These are phyloP conservation scores for Halcyon malimbica DNA, from an alignment of 2,113 vertebrate genomes.

Conservation along the genomic window DNA sequence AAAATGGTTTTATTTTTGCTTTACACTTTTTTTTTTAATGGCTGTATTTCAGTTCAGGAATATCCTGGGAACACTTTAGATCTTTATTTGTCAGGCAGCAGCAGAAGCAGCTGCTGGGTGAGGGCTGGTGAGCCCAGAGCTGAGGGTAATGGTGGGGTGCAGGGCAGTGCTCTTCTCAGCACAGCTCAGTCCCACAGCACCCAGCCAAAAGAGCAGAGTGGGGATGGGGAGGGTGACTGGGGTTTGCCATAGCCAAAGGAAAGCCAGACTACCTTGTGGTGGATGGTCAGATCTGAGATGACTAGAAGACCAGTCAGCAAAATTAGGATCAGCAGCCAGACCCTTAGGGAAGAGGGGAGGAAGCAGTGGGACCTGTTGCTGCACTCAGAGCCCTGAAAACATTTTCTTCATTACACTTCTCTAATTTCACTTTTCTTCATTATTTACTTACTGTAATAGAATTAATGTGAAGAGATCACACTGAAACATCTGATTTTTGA, in stretches of 20 bases:
- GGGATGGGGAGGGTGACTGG: fast-evolving
- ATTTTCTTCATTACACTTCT: neutral
- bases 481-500: neutral
- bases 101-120: neutral
- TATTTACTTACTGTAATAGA: neutral
- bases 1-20: neutral
- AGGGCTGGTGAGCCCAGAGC: neutral
- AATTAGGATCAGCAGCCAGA: neutral
- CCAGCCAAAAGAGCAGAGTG: neutral
- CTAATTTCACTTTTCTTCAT: neutral
- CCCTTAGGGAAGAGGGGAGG: neutral
- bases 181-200: neutral
- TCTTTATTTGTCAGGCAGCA: neutral
- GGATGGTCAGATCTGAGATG: neutral
- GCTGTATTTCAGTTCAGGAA: neutral
- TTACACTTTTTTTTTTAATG: neutral
- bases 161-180: neutral
- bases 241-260: too few species aligned
- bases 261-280: neutral
- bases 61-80: neutral
- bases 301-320: neutral
- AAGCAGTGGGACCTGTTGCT: neutral
- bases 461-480: neutral
- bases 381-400: neutral
- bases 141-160: neutral